Percentiles rank a stretch among this genome's conserved stretches.
These are phyloP conservation scores for Lithobates pipiens DNA, from an alignment of 2,797 vertebrate species.

Conservation along the genomic window DNA sequence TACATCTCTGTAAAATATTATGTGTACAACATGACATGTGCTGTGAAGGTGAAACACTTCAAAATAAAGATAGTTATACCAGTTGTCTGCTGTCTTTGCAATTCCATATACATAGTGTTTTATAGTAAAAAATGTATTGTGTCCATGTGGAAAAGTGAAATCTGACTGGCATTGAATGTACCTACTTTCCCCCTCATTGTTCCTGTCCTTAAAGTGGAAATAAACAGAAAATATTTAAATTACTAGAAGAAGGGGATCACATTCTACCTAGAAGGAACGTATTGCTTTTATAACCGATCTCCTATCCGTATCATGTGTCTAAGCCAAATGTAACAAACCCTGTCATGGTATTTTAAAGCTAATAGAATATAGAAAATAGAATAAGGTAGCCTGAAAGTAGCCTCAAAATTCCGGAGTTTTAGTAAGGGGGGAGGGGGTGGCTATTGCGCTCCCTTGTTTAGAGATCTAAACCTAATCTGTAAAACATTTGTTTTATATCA, in stretches of 20 bases:
- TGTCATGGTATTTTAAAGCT: not conserved
- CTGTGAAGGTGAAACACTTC: conserved; percentile 78
- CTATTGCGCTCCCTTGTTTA: too few relatives aligned
- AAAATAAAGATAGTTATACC: conserved; percentile 83
- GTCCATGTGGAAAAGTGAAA: not conserved
- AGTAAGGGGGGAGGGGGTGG: too few relatives aligned
- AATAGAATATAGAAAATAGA: too few relatives aligned
- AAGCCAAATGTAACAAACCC: not conserved
- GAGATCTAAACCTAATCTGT: too few relatives aligned
- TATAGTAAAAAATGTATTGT: not conserved
- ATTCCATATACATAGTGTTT: not conserved
- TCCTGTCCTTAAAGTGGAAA: not conserved
- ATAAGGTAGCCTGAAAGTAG: not conserved
- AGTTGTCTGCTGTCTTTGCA: conserved; percentile 48
- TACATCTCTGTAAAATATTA: conserved; percentile 74
- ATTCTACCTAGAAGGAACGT: not conserved
- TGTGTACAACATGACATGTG: conserved; percentile 80
- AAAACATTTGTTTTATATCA: too few relatives aligned
- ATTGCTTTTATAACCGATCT: not conserved
- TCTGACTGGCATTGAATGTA: not conserved
- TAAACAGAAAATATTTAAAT: not conserved
- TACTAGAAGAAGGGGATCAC: not conserved
- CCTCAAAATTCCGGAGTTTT: not conserved
- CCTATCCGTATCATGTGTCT: not conserved
- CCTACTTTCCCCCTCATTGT: not conserved